These are phyloP conservation scores for Odontamblyopus rebecca DNA, from an alignment of 2,797 vertebrate genomes.

Conservation along the genomic window DNA sequence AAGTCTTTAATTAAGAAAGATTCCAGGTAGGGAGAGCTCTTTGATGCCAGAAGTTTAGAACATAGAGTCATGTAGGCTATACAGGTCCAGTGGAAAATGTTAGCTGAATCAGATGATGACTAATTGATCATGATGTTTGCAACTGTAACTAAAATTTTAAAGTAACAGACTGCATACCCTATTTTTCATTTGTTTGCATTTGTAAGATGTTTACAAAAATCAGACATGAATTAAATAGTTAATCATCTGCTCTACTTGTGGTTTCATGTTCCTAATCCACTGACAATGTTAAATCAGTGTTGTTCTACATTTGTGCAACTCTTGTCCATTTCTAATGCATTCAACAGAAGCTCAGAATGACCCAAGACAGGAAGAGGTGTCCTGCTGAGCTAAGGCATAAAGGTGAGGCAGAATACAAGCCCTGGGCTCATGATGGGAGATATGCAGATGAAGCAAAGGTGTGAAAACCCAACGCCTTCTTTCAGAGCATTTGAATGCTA, in stretches of 20 bases:
- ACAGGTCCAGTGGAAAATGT: not conserved
- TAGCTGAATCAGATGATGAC: not conserved
- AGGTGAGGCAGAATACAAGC: not conserved
- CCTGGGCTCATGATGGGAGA: not conserved
- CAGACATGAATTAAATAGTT: not conserved
- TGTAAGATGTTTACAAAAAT: no score
- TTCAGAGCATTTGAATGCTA: not conserved
- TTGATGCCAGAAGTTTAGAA: not conserved
- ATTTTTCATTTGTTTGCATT: not conserved
- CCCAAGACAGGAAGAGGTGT: conserved; percentile 15
- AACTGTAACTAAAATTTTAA: not conserved
- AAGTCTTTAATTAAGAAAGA: conserved; percentile 7
- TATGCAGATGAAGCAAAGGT: conserved; percentile 10
- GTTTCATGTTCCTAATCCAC: not conserved
- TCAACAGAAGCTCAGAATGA: conserved; percentile 11
- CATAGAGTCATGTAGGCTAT: not conserved
- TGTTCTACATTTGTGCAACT: not conserved
- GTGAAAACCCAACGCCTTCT: conserved; percentile 7
- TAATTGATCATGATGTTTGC: not conserved
- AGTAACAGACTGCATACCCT: not conserved
- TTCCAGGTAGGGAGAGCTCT: not conserved
- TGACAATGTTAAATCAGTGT: conserved; percentile 24
- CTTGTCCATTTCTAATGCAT: not conserved
- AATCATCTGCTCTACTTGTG: not conserved
- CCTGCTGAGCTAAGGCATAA: not conserved